Base-by-base conservation (phyloP, 2,888 invertebrate genomes). In the Nipponacmea schrenckii region DNA sequence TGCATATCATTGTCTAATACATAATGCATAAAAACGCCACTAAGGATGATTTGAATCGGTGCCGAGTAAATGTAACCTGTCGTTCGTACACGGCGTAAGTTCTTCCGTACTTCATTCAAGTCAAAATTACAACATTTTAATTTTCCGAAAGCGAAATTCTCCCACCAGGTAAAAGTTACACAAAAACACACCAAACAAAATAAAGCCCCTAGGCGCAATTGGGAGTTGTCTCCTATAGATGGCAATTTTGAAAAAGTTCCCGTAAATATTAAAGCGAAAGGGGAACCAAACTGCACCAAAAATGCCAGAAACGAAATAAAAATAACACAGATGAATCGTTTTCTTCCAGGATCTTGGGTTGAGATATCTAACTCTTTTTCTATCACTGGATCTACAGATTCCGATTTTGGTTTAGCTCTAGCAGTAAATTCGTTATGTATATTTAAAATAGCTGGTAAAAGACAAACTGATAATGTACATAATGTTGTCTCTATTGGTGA, bases 131-230 rank as follows among this genome's bases (percentile, higher is more conserved):
- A 62, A 15, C 64, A 39, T 4, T 39, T 17, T n/a, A 76, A n/a
- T 12, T 68, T 65, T 3, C 74, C 76, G 24, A 69, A 67, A 1
- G 96, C 95, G 86, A 95, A 98, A 89, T 98, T 98, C 89, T 98
- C 98, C 98, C 98, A 98, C 96, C 97, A 98, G 31, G 95, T 95
- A 46, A 95, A 91, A 0, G 97, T 98, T 74, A 96, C 94, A 82
- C 96, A 92, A 69, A 96, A 87, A 70, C n/a, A 86, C 82, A 15
- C 78, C 78, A 73, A 82, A 85, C 14, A 86, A 74, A 14, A 86
- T 75, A 24, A 85, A 74, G 64, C 79, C 77, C 24, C 83, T 74
- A 8, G 83, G 83, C 27, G 80, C 68, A 15, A 68, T 70, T n/a
- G 69, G 70, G 5, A 72, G 48, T 24, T 10, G 14, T 56, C 56